Evolutionary conservation across 2,888 invertebrate genomes (phyloP).

Genomic region (Poecilobothrus nobilitatus): DNA sequence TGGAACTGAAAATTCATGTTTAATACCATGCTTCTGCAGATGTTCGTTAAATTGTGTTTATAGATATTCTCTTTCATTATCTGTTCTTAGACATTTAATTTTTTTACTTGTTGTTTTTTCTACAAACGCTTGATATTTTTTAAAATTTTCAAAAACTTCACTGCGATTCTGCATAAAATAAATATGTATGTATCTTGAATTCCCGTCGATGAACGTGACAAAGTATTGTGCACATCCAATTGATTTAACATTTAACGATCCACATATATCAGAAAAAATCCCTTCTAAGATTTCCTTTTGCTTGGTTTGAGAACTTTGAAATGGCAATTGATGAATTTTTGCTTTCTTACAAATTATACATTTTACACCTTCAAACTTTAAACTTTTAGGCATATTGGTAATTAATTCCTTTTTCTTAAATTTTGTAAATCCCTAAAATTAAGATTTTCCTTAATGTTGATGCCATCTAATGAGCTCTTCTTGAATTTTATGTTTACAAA

Average conservation of each 20-base stretch:
- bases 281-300: slow-evolving; percentile 1
- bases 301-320: neutral
- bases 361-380: neutral
- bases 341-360: slow-evolving; percentile 13
- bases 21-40: slow-evolving; percentile 24
- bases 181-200: slow-evolving; percentile 15
- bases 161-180: slow-evolving; percentile 19
- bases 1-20: slow-evolving; percentile 22
- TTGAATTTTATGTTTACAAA: too few species aligned
- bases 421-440: slow-evolving; percentile 10
- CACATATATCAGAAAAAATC: slow-evolving; percentile 14
- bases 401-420: slow-evolving; percentile 5
- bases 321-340: slow-evolving; percentile 9
- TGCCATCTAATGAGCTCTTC: too few species aligned
- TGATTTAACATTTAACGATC: slow-evolving; percentile 11
- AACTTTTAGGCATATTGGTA: slow-evolving; percentile 4
- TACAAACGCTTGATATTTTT: slow-evolving; percentile 13
- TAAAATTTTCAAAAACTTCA: slow-evolving; percentile 21
- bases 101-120: slow-evolving; percentile 23
- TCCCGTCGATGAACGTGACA: slow-evolving; percentile 12
- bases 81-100: slow-evolving; percentile 25
- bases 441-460: slow-evolving; percentile 14
- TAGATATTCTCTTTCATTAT: slow-evolving; percentile 28
- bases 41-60: slow-evolving; percentile 20
- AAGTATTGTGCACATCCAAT: slow-evolving; percentile 14